phyloP scores from a whole-genome alignment of 1,140 invertebrate genomes.

The Pollicipes pollicipes region DNA sequence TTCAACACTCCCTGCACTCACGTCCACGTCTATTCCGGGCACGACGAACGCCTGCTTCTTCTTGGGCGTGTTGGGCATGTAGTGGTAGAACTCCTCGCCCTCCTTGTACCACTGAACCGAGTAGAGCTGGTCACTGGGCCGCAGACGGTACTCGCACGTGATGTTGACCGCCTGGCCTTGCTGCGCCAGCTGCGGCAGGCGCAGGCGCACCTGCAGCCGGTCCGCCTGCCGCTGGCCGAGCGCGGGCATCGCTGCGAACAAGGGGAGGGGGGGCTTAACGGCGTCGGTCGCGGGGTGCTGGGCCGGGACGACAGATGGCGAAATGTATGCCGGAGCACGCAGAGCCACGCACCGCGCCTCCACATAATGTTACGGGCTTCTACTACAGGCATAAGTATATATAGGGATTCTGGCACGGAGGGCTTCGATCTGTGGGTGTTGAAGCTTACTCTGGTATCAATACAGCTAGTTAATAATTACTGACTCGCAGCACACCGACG shows the following conservation, averaged over 20 bases:
- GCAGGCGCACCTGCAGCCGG: neutral
- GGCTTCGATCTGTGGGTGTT: too few relatives aligned
- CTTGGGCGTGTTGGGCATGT: neutral
- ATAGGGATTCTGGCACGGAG: too few relatives aligned
- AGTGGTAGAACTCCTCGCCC: neutral
- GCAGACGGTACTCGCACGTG: neutral
- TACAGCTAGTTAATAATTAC: too few relatives aligned
- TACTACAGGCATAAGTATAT: too few relatives aligned
- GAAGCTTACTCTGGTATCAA: too few relatives aligned
- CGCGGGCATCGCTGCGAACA: neutral
- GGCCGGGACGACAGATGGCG: too few relatives aligned
- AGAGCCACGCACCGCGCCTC: too few relatives aligned
- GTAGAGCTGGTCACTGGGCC: neutral
- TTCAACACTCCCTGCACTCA: too few relatives aligned
- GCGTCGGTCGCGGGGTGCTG: too few relatives aligned
- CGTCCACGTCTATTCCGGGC: neutral
- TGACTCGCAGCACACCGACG: too few relatives aligned
- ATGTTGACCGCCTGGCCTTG: neutral
- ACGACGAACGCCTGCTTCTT: neutral
- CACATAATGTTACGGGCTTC: too few relatives aligned
- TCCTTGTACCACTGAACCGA: conserved; percentile 4
- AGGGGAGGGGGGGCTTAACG: too few relatives aligned
- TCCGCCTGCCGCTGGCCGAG: neutral
- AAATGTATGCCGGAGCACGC: neutral
- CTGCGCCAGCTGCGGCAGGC: neutral